Evolutionary conservation across 2,113 vertebrate species (phyloP).

Genomic region (Etheostoma spectabile): DNA sequence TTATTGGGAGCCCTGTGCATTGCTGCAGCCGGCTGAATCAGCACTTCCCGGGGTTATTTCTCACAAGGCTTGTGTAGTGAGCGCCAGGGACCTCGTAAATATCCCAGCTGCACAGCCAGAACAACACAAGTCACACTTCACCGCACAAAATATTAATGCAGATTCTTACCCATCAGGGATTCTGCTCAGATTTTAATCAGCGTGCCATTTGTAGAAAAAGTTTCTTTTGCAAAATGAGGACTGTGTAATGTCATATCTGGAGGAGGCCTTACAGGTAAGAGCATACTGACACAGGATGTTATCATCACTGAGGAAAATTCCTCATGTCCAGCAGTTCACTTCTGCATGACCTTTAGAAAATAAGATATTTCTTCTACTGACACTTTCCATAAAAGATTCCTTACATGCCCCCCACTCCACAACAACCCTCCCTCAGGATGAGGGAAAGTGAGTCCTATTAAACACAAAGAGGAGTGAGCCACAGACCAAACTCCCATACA

Average conservation of each 20-base stretch:
- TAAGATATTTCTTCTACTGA: slow-evolving; percentile 42
- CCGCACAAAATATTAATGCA: slow-evolving; percentile 57
- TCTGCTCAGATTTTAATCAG: slow-evolving; percentile 54
- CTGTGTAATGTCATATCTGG: background rate
- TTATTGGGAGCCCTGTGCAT: slow-evolving; percentile 54
- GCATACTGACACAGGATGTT: slow-evolving; percentile 45
- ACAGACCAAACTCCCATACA: slow-evolving; percentile 46
- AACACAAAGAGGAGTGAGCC: slow-evolving; percentile 45
- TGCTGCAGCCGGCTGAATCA: slow-evolving; percentile 71
- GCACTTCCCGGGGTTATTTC: slow-evolving; percentile 72
- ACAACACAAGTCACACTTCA: slow-evolving; percentile 58
- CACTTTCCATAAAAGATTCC: slow-evolving; percentile 42
- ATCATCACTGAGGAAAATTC: slow-evolving; percentile 24
- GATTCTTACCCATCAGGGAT: slow-evolving; percentile 27
- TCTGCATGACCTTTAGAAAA: slow-evolving; percentile 58
- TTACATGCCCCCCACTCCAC: background rate
- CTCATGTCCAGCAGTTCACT: slow-evolving; percentile 1
- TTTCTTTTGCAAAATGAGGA: slow-evolving; percentile 1
- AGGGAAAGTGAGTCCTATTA: slow-evolving; percentile 23
- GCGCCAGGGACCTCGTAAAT: slow-evolving; percentile 70
- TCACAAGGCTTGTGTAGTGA: slow-evolving; percentile 62
- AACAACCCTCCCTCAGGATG: background rate
- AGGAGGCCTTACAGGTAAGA: slow-evolving; percentile 46
- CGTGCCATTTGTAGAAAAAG: slow-evolving; percentile 16
- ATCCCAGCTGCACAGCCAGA: slow-evolving; percentile 62